Base-by-base conservation (phyloP, 2,888 invertebrate species). In the Trypoxylon attenuatum region DNA sequence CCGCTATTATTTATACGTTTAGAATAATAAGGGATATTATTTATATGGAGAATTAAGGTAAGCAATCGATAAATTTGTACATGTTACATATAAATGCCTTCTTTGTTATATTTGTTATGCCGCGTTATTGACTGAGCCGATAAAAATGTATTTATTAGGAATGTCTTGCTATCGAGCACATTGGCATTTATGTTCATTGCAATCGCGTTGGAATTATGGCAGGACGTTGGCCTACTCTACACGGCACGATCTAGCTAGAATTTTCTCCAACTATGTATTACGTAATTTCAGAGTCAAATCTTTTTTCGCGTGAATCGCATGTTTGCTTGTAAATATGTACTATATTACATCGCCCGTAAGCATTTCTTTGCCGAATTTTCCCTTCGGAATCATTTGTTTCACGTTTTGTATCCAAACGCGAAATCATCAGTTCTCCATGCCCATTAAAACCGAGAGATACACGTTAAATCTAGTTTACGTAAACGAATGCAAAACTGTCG, bases 101-200 rank as follows among this genome's bases (percentile, higher is more conserved):
- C 71, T 72, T 72, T 71, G 71, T 72, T 72, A 72, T 50, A 63
- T 72, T 72, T 72, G 70, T 72, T 72, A 64, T 21, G 70, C 64
- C 67, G 64, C 64, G 50, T 72, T 63, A 71, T 68, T 60, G 41
- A 61, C 50, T 56, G 45, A 56, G 50, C 49, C 43, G 43, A 62
- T 51, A 54, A 56, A 68, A 68, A n/a, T n/a, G 59, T 63, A 60
- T 66, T 60, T 73, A 68, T 66, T 27, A 58, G 33, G 46, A 41
- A 38, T 22, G 53, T 57, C 18, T 61, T 56, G 47, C 50, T 51
- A 56, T 27, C 19, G 27, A 29, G 29, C 41, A 39, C 41, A 66
- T 69, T 59, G 49, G 59, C 49, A 54, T 46, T 15, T 22, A 69
- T 29, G 62, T 45, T 62, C 43, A 58, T 59, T 25, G 16, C 21